Evolutionary conservation across 2,797 vertebrate genomes (phyloP), one percentile per base, ranked within the genome.

Genomic region (Rousettus madagascariensis): DNA sequence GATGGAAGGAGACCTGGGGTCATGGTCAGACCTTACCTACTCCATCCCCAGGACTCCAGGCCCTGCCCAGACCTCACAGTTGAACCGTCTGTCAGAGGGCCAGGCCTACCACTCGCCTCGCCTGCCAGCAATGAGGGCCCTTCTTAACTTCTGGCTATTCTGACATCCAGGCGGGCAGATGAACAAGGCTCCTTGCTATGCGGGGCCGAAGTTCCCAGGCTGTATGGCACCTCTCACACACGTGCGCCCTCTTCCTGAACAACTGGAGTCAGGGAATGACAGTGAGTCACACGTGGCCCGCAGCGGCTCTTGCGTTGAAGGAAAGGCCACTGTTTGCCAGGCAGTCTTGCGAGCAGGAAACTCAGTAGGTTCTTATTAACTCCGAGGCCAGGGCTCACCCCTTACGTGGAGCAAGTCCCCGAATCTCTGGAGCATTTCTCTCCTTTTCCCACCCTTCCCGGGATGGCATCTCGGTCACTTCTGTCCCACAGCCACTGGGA

Each of bases 11-110:
- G 30, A 46, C 57, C 1, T 5, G 59, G 30, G 26, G 51, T 41
- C 1, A 3, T 0, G 2, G 38, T 19, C 20, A 77, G 87, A 36
- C 74, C 46, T 84, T 10, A 0, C 28, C 38, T 9, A 5, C 26
- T 59, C 15, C 15, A 20, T 33, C 65, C 8, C 63, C 3, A 33
- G 26, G 38, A 53, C 41, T 28, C 28, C 30, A 68, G 68, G 17
- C 30, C 3, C 6, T 2, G 19, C 15, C 72, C 10, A 5, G 30
- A 13, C 30, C 38, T 59, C 19, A 8, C 0, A 30, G 9, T 0
- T 12, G 59, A 72, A 38, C 24, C 38, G 51, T 26, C 28, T 13
- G 49, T n/a, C 36, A 0, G 12, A 33, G 87, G 15, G 33, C 57
- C 20, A 20, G 61, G 38, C 53, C 3, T 0, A 19, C 4, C 0